A percentile compares a stretch with the other conserved stretches of the same genome.
These are phyloP conservation scores for Drosophila lini DNA, from an alignment of 1,140 invertebrate genomes.

Conservation along the genomic window DNA sequence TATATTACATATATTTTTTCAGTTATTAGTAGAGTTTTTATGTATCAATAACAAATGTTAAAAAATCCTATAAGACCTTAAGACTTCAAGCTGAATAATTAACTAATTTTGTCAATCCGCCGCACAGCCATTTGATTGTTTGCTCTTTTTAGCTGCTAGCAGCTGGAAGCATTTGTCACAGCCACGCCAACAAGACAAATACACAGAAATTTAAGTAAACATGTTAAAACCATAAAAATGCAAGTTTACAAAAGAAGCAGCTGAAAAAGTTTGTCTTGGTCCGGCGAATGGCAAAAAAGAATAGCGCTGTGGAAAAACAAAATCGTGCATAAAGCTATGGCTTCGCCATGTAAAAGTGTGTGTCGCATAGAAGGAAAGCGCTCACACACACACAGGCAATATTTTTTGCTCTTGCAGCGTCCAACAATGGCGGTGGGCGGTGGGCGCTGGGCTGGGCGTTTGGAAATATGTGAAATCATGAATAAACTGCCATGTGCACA, in stretches of 20 bases:
- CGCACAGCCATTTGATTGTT: conserved; percentile 10
- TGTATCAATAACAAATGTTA: background rate
- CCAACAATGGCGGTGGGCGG: conserved; percentile 21
- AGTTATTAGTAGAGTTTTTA: background rate
- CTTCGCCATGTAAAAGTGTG: conserved; percentile 32
- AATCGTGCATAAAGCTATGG: conserved; percentile 68
- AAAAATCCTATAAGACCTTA: background rate
- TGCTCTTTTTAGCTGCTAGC: background rate
- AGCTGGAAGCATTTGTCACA: conserved; percentile 66
- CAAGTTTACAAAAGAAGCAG: conserved; percentile 56
- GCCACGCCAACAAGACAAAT: conserved; percentile 78
- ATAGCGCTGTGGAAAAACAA: conserved; percentile 46
- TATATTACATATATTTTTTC: too few species aligned
- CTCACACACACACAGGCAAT: conserved; percentile 34
- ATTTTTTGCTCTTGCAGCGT: conserved; percentile 65
- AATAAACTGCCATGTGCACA: conserved; percentile 83
- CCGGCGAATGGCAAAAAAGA: conserved; percentile 40
- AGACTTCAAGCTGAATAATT: background rate
- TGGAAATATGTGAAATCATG: conserved; percentile 80
- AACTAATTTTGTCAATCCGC: conserved; percentile 1
- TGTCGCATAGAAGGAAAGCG: conserved; percentile 31
- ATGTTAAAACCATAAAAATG: conserved; percentile 80
- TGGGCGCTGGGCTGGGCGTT: conserved; percentile 21
- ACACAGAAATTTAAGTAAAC: conserved; percentile 79
- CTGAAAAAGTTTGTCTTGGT: conserved; percentile 45